phyloP scores from a whole-genome alignment of 2,797 vertebrate genomes.

The Myripristis murdjan region DNA sequence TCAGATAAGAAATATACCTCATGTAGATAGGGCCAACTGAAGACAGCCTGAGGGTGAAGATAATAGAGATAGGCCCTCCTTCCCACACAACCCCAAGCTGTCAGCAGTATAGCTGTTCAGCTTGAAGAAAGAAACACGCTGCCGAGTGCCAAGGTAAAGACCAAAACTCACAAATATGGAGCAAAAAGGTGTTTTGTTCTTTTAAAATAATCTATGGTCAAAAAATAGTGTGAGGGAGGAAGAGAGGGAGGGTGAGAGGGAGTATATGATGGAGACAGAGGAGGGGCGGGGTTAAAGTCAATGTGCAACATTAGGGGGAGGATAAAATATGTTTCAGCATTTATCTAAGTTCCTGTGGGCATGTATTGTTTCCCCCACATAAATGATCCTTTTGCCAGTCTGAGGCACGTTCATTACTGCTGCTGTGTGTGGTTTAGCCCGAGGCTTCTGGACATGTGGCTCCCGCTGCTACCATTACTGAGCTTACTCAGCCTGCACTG shows the following conservation, averaged over 20 bases:
- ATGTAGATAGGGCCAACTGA: conserved; percentile 57
- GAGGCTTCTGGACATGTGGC: conserved; percentile 55
- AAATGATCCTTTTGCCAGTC: conserved; percentile 3
- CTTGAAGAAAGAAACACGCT: conserved; percentile 31
- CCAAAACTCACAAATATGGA: conserved; percentile 14
- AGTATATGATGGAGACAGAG: not conserved
- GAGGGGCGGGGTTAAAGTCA: not conserved
- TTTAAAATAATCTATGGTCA: not conserved
- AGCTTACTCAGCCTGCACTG: conserved; percentile 68
- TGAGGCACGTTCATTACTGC: not conserved
- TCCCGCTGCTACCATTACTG: conserved; percentile 51
- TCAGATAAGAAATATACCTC: conserved; percentile 67
- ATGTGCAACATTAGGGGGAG: not conserved
- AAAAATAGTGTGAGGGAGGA: not conserved
- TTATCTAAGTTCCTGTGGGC: not conserved
- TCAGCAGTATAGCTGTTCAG: conserved; percentile 44
- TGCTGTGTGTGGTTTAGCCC: conserved; percentile 45
- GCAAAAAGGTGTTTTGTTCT: conserved; percentile 12
- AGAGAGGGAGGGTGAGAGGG: conserved; percentile 1
- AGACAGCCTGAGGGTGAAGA: conserved; percentile 65
- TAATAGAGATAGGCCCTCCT: conserved; percentile 54
- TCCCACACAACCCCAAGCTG: conserved; percentile 26
- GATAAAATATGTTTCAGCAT: not conserved
- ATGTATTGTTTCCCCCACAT: conserved; percentile 22
- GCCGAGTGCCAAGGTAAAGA: conserved; percentile 71